A percentile compares a stretch with the other conserved stretches of the same genome.
Evolutionary conservation across 1,140 invertebrate species (phyloP).

Genomic region (Drosophila saltans): DNA sequence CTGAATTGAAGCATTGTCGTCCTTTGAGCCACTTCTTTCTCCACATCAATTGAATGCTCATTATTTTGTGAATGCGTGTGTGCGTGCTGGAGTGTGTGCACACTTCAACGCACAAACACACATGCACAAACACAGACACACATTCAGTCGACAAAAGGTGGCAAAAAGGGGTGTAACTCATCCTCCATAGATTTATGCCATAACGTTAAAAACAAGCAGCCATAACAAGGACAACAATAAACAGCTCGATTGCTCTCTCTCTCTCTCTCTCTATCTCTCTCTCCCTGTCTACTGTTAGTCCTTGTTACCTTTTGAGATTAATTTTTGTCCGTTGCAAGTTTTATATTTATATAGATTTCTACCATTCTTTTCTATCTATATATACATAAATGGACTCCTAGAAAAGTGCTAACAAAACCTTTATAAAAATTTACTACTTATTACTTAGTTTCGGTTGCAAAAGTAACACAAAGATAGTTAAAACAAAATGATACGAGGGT

Average conservation of each 20-base stretch:
- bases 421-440: too few relatives aligned
- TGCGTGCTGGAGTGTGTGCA: conserved; percentile 64
- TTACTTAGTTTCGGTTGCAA: too few relatives aligned
- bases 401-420: too few relatives aligned
- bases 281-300: conserved; percentile 1
- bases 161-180: conserved; percentile 47
- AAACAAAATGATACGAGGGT: too few relatives aligned
- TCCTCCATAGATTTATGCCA: background rate
- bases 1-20: conserved; percentile 43
- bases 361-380: too few relatives aligned
- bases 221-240: background rate
- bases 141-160: conserved; percentile 50
- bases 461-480: too few relatives aligned
- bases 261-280: too few relatives aligned
- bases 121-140: background rate
- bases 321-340: too few relatives aligned
- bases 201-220: too few relatives aligned
- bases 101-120: conserved; percentile 56
- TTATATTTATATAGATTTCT: too few relatives aligned
- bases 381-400: too few relatives aligned
- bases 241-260: background rate
- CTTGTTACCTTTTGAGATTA: conserved; percentile 1
- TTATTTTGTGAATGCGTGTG: conserved; percentile 63
- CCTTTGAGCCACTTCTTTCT: conserved; percentile 27
- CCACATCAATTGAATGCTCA: conserved; percentile 67